Percentiles rank a stretch among this genome's conserved stretches.
phyloP scores from a whole-genome alignment of 2,113 vertebrate species.

The Datnioides undecimradiatus region DNA sequence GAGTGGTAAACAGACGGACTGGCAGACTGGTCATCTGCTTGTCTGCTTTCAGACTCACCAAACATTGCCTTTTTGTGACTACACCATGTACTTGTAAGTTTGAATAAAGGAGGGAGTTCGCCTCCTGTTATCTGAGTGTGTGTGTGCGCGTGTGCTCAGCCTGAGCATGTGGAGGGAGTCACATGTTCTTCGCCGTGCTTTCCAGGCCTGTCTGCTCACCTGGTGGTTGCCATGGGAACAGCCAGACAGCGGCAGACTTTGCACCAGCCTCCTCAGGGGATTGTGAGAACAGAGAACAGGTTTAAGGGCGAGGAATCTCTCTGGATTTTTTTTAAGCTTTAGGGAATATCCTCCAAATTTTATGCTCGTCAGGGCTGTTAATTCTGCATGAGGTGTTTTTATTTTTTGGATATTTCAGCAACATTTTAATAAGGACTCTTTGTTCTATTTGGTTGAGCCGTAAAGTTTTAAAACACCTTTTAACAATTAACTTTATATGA shows the following conservation, averaged over 20 bases:
- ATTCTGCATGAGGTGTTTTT: constrained; percentile 11
- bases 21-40: constrained; percentile 77
- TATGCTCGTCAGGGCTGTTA: constrained; percentile 30
- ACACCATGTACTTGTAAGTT: constrained; percentile 65
- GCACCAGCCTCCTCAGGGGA: constrained; percentile 77
- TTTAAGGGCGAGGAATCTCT: constrained; percentile 73
- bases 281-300: constrained; percentile 75
- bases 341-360: constrained; percentile 48
- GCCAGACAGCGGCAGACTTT: constrained; percentile 84
- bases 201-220: constrained; percentile 84
- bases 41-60: constrained; percentile 52
- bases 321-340: not conserved
- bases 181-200: constrained; percentile 74
- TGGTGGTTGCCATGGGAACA: constrained; percentile 88
- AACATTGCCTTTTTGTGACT: constrained; percentile 54
- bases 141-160: constrained; percentile 47
- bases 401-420: constrained; percentile 49
- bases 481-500: constrained; percentile 57
- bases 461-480: constrained; percentile 66
- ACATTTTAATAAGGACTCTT: constrained; percentile 53
- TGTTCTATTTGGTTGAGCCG: constrained; percentile 52
- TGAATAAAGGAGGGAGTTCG: constrained; percentile 47
- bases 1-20: constrained; percentile 66
- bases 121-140: constrained; percentile 55
- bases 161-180: constrained; percentile 76